Percentiles rank a stretch among this genome's conserved stretches.
These are phyloP conservation scores for Toxostoma redivivum DNA, from an alignment of 2,113 vertebrate genomes.

Conservation along the genomic window DNA sequence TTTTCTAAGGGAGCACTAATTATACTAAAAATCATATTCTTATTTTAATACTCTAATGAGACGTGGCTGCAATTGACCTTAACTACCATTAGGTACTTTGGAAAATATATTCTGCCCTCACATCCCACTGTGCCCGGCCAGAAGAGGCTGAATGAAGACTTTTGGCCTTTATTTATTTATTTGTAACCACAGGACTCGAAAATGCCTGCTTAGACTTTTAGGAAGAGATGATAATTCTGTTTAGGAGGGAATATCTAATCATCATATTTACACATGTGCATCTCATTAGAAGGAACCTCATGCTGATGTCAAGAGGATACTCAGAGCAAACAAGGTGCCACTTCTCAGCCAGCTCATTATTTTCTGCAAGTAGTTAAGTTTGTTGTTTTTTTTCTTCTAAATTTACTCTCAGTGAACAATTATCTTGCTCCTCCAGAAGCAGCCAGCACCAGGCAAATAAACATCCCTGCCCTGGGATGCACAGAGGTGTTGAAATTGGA, in stretches of 20 bases:
- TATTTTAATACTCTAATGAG: slow-evolving; percentile 49
- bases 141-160: background rate
- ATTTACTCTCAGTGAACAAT: slow-evolving; percentile 47
- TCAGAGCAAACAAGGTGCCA: slow-evolving; percentile 53
- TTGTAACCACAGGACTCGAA: background rate
- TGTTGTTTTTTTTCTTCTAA: background rate
- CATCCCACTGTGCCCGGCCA: background rate
- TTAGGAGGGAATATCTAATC: slow-evolving; percentile 67
- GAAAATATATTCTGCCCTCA: background rate
- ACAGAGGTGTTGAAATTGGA: background rate
- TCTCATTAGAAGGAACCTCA: slow-evolving; percentile 64
- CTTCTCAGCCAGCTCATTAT: slow-evolving; percentile 48
- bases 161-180: slow-evolving; percentile 22
- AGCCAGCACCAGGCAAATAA: slow-evolving; percentile 1
- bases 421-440: slow-evolving; percentile 12
- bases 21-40: slow-evolving; percentile 15
- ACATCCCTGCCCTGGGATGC: background rate
- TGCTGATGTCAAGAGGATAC: slow-evolving; percentile 69
- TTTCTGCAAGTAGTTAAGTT: slow-evolving; percentile 23
- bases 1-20: slow-evolving; percentile 39
- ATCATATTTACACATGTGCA: slow-evolving; percentile 58
- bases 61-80: slow-evolving; percentile 48
- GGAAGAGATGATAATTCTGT: slow-evolving; percentile 55
- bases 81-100: background rate
- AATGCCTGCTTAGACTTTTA: background rate